Percentiles rank a stretch among this genome's conserved stretches.
These are phyloP conservation scores for Parnassius glacialis DNA, from an alignment of 2,888 invertebrate genomes.

Conservation along the genomic window DNA sequence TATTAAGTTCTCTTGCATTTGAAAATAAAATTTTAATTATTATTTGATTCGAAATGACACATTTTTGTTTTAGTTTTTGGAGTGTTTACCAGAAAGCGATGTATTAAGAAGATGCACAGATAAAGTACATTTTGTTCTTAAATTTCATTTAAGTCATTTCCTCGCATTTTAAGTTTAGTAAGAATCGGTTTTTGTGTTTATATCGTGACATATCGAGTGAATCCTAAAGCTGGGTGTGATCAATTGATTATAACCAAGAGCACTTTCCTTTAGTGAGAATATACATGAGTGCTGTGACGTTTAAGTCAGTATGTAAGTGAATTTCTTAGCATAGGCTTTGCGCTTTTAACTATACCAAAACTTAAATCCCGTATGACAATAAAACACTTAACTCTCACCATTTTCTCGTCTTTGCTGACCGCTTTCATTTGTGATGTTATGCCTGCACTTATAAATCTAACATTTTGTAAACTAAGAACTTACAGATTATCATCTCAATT, in stretches of 20 bases:
- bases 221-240: conserved; percentile 32
- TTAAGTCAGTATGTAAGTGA: conserved; percentile 73
- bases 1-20: too few relatives aligned
- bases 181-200: conserved; percentile 45
- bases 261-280: conserved; percentile 44
- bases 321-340: conserved; percentile 57
- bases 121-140: conserved; percentile 53
- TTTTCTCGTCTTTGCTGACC: conserved; percentile 38
- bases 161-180: conserved; percentile 32
- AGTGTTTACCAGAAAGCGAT: conserved; percentile 1
- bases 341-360: conserved; percentile 62
- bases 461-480: too few relatives aligned
- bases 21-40: too few relatives aligned
- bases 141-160: conserved; percentile 34
- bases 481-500: too few relatives aligned
- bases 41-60: too few relatives aligned
- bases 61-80: background rate
- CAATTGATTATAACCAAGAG: conserved; percentile 19
- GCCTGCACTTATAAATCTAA: conserved; percentile 7
- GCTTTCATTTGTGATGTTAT: conserved; percentile 16
- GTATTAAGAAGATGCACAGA: conserved; percentile 2
- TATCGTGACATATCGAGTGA: conserved; percentile 48
- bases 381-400: conserved; percentile 41
- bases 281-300: conserved; percentile 76
- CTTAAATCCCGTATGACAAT: conserved; percentile 61